phyloP scores from a whole-genome alignment of 2,113 vertebrate species.

The Trochalopteron elliotii region DNA sequence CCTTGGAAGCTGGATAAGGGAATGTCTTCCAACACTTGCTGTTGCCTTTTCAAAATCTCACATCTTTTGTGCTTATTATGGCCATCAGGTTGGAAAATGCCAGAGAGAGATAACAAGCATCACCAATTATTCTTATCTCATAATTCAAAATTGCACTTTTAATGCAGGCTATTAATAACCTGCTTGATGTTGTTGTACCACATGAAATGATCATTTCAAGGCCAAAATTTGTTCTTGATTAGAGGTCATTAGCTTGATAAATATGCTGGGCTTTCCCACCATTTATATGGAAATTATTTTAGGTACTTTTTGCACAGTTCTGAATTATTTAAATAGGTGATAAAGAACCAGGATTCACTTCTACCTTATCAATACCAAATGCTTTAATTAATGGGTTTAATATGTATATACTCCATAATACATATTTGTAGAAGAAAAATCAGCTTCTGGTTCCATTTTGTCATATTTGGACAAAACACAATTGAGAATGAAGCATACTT shows the following conservation, averaged over 20 bases:
- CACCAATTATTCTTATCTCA: slow-evolving; percentile 41
- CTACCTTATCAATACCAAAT: not conserved
- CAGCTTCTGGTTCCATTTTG: not conserved
- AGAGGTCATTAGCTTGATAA: not conserved
- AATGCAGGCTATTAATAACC: slow-evolving; percentile 28
- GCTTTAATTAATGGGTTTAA: not conserved
- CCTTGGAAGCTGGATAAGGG: not conserved
- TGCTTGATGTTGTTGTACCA: not conserved
- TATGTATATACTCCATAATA: not conserved
- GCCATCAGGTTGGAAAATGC: not conserved
- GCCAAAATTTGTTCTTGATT: slow-evolving; percentile 5
- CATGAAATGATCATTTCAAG: not conserved
- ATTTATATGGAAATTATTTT: not conserved
- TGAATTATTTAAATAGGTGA: not conserved
- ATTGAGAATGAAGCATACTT: not conserved
- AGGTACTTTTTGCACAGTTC: not conserved
- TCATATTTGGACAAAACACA: not conserved
- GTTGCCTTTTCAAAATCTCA: not conserved
- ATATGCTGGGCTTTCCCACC: not conserved
- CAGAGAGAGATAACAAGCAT: slow-evolving; percentile 3
- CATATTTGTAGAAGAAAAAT: not conserved
- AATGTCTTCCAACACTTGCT: not conserved
- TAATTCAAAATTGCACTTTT: not conserved
- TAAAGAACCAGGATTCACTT: not conserved
- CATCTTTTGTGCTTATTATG: not conserved